Evolutionary conservation across 2,888 invertebrate species (phyloP).

Genomic region (Plusia festucae): DNA sequence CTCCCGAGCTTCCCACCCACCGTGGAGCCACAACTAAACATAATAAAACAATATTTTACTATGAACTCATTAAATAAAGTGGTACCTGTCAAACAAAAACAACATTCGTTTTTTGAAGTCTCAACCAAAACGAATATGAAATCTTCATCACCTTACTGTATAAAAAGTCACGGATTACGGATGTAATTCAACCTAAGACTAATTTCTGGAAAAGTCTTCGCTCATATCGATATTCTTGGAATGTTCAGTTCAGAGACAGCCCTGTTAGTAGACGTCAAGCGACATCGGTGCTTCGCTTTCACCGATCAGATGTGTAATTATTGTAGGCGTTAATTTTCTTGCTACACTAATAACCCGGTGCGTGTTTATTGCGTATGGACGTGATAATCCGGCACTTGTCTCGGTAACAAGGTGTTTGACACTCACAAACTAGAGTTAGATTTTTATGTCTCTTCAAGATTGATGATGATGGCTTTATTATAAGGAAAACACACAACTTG

Average conservation of each 20-base stretch:
- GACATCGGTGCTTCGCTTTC: slow-evolving; percentile 71
- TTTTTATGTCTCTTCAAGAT: slow-evolving; percentile 18
- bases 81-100: slow-evolving; percentile 45
- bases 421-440: slow-evolving; percentile 13
- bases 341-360: slow-evolving; percentile 51
- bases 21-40: too few species aligned
- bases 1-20: too few species aligned
- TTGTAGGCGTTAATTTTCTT: slow-evolving; percentile 68
- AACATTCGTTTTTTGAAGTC: slow-evolving; percentile 46
- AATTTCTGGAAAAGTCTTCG: too few species aligned
- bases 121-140: too few species aligned
- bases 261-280: slow-evolving; percentile 33
- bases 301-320: slow-evolving; percentile 73
- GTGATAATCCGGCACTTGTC: slow-evolving; percentile 36
- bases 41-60: not conserved
- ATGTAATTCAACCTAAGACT: not conserved
- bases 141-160: too few species aligned
- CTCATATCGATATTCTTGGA: too few species aligned
- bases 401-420: slow-evolving; percentile 29
- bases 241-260: slow-evolving; percentile 22
- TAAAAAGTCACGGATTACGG: too few species aligned
- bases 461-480: slow-evolving; percentile 2
- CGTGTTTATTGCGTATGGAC: slow-evolving; percentile 47
- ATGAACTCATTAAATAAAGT: slow-evolving; percentile 38
- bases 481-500: not conserved